phyloP scores from a whole-genome alignment of 37 sponge, comb jelly and placozoan genomes.

The Halichondria panicea region DNA sequence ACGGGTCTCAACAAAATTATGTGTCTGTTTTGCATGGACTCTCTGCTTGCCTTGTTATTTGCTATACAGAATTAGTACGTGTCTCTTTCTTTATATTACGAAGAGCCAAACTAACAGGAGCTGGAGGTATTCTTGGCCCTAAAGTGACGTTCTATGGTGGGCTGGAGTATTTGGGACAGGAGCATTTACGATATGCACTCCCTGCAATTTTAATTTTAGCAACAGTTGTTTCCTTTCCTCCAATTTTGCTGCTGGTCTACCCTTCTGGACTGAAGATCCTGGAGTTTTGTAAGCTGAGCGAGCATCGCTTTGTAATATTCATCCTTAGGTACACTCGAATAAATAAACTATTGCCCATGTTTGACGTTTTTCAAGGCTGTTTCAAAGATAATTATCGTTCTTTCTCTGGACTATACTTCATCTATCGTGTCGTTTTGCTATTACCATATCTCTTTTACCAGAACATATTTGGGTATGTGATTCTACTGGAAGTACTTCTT shows the following conservation, averaged over 20 bases:
- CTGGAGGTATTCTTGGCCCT: too few species aligned
- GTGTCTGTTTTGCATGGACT: slow-evolving; percentile 3
- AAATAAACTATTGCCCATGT: not conserved
- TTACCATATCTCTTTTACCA: not conserved
- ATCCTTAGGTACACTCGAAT: not conserved
- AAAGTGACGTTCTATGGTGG: too few species aligned
- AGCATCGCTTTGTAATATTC: not conserved
- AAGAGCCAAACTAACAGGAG: too few species aligned
- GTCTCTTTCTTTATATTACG: not conserved
- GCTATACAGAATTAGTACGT: not conserved
- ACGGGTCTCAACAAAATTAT: not conserved
- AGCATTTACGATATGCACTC: not conserved
- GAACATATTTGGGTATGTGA: too few species aligned
- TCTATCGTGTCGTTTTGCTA: not conserved
- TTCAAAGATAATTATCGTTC: slow-evolving; percentile 2
- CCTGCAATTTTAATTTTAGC: not conserved
- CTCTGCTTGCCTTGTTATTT: not conserved
- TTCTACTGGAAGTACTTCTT: too few species aligned
- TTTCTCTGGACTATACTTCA: too few species aligned
- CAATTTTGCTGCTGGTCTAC: slow-evolving; percentile 2
- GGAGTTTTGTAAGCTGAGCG: not conserved
- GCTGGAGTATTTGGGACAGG: not conserved
- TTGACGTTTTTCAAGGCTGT: not conserved
- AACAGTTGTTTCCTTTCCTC: not conserved
- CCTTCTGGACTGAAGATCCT: not conserved